Evolutionary conservation across 2,888 invertebrate genomes (phyloP), one percentile per base, ranked within the genome.

Genomic region (Trissoscelio sp.): DNA sequence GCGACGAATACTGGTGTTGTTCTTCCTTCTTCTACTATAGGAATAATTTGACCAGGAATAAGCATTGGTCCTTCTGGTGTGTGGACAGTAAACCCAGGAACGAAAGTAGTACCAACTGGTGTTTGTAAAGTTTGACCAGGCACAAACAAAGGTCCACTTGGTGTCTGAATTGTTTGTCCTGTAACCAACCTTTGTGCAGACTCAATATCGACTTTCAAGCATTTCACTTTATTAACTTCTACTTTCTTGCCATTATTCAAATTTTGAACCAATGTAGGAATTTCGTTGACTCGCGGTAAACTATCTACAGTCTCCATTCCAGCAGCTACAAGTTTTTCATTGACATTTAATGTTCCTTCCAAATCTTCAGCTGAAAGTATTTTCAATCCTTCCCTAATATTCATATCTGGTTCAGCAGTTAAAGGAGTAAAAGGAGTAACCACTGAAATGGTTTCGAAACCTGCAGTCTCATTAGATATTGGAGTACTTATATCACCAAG

Each of bases 121-220:
- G 95, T 95, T 84, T 94, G 93, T 5, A 96, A 92, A 0, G 95
- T 95, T 91, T 96, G 95, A 2, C 96, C 96, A 0, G 96, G 95
- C 11, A 96, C 94, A 88, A 96, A 96, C 48, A 95, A 91, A 31
- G 94, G 93, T 1, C 96, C 96, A 72, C 93, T 93, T 55, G 95
- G 94, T 0, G 95, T 95, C 81, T 94, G 93, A 0, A 96, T 91
- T 85, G 95, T 94, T 91, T 96, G 95, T 0, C 96, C 96, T 1
- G 94, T 93, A 51, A 96, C 90, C 89, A 96, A 95, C 84, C 93
- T 94, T 87, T 93, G 93, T 1, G 95, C 95, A 86, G 94, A 94
- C 60, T 94, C 93, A 72, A 95, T 94, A 75, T 94, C 93, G 66
- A 96, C 88, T 37, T 89, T 93, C 14, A 95, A 92, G 39, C 95